Evolutionary conservation across 2,888 invertebrate genomes (phyloP).

Genomic region (Tupiocoris notatus): DNA sequence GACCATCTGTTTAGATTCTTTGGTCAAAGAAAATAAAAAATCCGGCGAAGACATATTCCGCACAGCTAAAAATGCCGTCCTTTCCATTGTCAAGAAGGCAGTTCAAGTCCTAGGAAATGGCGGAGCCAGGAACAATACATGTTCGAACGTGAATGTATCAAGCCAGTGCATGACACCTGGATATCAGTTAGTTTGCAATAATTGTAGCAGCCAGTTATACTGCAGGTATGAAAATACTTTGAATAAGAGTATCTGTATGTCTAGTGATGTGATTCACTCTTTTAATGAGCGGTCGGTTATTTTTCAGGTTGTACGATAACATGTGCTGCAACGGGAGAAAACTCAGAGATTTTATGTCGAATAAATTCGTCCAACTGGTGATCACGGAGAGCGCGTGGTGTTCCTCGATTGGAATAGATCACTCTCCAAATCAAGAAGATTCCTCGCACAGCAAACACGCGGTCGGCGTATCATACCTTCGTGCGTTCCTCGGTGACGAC

Average conservation of each 20-base stretch:
- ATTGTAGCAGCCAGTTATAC: conserved; percentile 70
- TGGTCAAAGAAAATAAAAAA: conserved; percentile 62
- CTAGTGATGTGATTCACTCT: background rate
- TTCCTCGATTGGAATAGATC: conserved; percentile 62
- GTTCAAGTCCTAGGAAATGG: conserved; percentile 77
- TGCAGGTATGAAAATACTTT: conserved; percentile 53
- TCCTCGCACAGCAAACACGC: conserved; percentile 8
- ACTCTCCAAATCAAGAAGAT: conserved; percentile 7
- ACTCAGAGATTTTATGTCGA: conserved; percentile 62
- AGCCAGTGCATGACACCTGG: conserved; percentile 68
- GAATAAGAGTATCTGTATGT: no score
- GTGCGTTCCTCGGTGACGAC: conserved; percentile 54
- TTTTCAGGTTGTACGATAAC: conserved; percentile 65
- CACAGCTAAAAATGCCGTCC: conserved; percentile 84
- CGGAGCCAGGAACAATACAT: conserved; percentile 44
- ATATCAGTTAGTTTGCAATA: conserved; percentile 70
- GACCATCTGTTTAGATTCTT: no score
- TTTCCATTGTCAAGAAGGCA: conserved; percentile 89
- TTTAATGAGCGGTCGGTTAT: no score
- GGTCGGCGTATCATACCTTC: conserved; percentile 35
- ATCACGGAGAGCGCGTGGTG: conserved; percentile 64
- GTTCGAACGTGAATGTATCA: background rate
- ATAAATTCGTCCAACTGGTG: conserved; percentile 63
- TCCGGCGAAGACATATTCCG: conserved; percentile 62
- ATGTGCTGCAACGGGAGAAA: conserved; percentile 68